Conservation (phyloP, 2,797 vertebrate genomes). For the Pangasius mekongensis region DNA sequence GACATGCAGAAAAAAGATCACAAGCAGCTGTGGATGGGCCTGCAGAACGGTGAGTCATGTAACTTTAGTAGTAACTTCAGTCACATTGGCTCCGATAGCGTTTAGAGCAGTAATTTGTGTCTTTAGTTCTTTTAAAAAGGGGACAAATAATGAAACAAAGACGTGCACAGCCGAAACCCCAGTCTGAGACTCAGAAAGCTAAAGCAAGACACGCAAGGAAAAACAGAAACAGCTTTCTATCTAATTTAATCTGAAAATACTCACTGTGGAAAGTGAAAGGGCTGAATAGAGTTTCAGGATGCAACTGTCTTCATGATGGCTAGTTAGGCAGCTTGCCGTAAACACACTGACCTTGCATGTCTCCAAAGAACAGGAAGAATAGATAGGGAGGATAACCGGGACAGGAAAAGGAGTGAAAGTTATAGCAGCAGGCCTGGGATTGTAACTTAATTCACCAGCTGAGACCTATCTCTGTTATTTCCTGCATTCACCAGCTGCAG, state of each 20-base stretch:
- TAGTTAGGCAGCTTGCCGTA: not conserved
- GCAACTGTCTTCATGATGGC: constrained; percentile 35
- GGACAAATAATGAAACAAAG: constrained; percentile 2
- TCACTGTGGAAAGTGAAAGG: constrained; percentile 34
- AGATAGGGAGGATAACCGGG: not conserved
- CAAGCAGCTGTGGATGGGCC: constrained; percentile 99
- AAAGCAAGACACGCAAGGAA: not conserved
- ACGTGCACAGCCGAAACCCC: constrained; percentile 3
- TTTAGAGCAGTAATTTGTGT: not conserved
- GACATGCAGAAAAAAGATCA: constrained; percentile 99
- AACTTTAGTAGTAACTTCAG: not conserved
- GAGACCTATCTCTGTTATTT: not conserved
- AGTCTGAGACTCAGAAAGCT: not conserved
- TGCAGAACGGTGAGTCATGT: constrained; percentile 88
- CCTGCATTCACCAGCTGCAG: not conserved
- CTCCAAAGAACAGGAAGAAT: not conserved
- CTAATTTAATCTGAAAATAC: constrained; percentile 57
- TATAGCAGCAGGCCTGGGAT: not conserved
- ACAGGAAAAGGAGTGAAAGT: constrained; percentile 22
- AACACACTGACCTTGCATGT: not conserved
- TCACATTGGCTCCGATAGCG: not conserved
- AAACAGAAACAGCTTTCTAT: constrained; percentile 11
- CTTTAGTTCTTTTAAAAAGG: not conserved
- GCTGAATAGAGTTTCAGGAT: constrained; percentile 81
- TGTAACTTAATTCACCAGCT: not conserved